Base-by-base conservation (phyloP, 1,140 invertebrate species). In the Archivesica marissinica region DNA sequence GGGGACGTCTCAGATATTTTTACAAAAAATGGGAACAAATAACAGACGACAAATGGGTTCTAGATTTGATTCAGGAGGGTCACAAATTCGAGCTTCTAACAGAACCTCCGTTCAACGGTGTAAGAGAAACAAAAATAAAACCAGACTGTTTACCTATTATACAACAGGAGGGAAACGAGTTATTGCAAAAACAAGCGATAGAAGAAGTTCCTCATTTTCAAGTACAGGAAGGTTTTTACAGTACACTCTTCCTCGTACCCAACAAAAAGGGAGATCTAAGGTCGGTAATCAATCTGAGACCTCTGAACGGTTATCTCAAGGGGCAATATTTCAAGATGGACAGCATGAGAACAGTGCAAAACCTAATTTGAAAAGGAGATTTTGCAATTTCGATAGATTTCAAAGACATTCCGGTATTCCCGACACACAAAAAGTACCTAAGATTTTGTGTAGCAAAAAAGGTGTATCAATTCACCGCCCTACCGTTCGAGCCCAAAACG, bases 251-350 rank as follows among this genome's bases (percentile, higher is more conserved):
- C 35, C 72, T 76, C 2, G 72, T 76, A 7, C 72, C 72, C 4
- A 59, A 38, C 13, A 44, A 77, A 77, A 77, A 9, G n/a, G 11
- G 75, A 77, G 75, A 52, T 39, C 2, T 59, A 9, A 56, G 50
- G 59, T 54, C 75, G 4, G 75, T 77, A 3, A 77, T 77, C 30
- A 77, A 77, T 23, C 54, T 77, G 1, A 59, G 35, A 9, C 75
- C 75, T 39, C 75, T 77, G 11, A 77, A 77, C 33, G 3, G 1
- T 4, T 77, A 35, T 59, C 75, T 77, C 2, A 13, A 38, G 15
- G 59, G 7, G 3, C 47, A 56, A 77, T 54, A 56, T 52, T 77
- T 77, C 75, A 77, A 77, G 25, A 77, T 77, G 75, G 75, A 77
- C 35, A 38, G 50, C 3, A 54, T 77, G 47, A 77, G 59, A 44